Base-by-base conservation (phyloP, 2,888 invertebrate species). In the Platycnemis pennipes region DNA sequence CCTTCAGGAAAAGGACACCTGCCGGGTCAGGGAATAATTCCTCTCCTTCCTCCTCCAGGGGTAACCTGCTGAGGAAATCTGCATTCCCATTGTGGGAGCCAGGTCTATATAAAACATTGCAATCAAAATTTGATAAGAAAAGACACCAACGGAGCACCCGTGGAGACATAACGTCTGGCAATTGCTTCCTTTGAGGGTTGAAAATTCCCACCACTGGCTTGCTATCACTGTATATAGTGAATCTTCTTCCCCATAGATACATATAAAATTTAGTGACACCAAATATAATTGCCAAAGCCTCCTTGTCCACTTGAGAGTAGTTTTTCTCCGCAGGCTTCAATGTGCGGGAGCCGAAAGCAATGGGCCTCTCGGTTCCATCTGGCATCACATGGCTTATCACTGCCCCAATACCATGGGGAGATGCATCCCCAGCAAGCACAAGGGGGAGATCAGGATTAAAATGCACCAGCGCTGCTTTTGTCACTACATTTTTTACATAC, bases 201-300 rank as follows among this genome's bases (percentile, higher is more conserved):
- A 96, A 96, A 69, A 97, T 96, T 11, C 95, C 95, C 7, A 95
- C 95, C 11, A 97, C 95, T 2, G 96, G 96, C 94, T 96, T 95
- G 94, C 96, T 96, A 95, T 96, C 96, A 0, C 96, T 96, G 22
- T 96, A 37, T 4, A 96, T 94, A 0, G 94, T 95, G 91, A 96
- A 96, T 13, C 94, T 37, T 26, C 95, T 88, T 2, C 95, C 95
- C 94, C 94, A 95, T 2, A 96, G 16, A 91, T 95, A 96, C 49
- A 95, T 95, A 46, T 95, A 94, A 56, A 95, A 95, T 22, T 94
- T 94, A 94, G 95, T 95, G 16, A 96, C 95, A 26, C 95, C 96
- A 94, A 95, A 96, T 26, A 96, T 94, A 13, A 96, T 94, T 42
- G 95, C 95, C 31, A 96, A 95, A 1, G 95, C 95, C 94, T 95